phyloP scores from a whole-genome alignment of 2,113 vertebrate species.

The Platanista minor region DNA sequence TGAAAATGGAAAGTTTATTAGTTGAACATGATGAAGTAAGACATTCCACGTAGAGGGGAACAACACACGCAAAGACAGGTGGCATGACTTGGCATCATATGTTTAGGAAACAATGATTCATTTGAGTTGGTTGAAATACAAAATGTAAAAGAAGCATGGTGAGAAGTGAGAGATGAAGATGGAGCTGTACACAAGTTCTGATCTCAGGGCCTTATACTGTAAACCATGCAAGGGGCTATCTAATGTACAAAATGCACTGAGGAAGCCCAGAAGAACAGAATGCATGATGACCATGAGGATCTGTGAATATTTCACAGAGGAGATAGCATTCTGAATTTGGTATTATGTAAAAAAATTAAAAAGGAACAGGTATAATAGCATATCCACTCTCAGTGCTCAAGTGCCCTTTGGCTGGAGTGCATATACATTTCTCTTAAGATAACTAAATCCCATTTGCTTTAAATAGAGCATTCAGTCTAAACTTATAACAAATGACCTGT shows the following conservation, averaged over 20 bases:
- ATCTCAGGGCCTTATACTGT: not conserved
- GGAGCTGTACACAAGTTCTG: not conserved
- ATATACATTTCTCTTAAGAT: not conserved
- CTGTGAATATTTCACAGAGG: rapidly evolving
- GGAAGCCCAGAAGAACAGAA: not conserved
- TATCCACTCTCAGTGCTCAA: not conserved
- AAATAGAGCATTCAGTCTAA: not conserved
- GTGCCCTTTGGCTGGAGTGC: not conserved
- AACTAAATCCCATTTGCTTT: not conserved
- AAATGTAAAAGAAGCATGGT: not conserved
- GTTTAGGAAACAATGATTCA: not conserved
- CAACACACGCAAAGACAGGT: not conserved
- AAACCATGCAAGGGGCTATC: not conserved
- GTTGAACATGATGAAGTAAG: not conserved
- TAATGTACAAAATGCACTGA: not conserved
- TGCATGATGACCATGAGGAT: not conserved
- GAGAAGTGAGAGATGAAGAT: not conserved
- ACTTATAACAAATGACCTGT: not conserved
- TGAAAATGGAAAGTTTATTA: not conserved
- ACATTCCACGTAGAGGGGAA: not conserved
- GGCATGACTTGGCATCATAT: not conserved
- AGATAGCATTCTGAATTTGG: not conserved
- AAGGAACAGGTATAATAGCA: not conserved
- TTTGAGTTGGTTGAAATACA: not conserved
- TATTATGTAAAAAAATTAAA: not conserved